These are phyloP conservation scores for Camponotus fellah DNA, from an alignment of 2,888 invertebrate species.

Conservation along the genomic window DNA sequence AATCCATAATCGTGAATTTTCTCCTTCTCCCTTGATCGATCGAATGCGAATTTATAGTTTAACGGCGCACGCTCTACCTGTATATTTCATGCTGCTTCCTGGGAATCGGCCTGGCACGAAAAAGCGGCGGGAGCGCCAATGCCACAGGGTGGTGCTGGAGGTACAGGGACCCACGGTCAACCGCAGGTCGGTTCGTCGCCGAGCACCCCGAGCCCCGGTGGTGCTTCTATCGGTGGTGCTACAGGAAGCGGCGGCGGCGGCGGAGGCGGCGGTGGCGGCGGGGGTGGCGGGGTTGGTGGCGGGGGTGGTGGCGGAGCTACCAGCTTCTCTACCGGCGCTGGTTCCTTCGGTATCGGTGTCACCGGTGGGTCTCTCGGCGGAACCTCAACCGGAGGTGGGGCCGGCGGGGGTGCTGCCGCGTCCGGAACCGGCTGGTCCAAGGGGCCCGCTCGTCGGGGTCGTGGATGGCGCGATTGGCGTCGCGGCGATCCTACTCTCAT, in stretches of 20 bases:
- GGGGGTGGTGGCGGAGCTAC: constrained; percentile 65
- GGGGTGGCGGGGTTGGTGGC: constrained; percentile 87
- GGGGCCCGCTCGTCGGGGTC: constrained; percentile 86
- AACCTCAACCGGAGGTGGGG: constrained; percentile 86
- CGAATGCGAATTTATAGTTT: constrained; percentile 28
- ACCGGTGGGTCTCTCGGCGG: constrained; percentile 87
- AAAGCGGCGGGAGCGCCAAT: constrained; percentile 86
- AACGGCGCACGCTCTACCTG: constrained; percentile 21
- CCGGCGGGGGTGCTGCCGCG: constrained; percentile 77
- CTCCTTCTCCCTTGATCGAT: neutral
- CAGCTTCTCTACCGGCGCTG: constrained; percentile 69
- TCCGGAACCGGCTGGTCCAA: constrained; percentile 73
- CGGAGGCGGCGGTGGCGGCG: constrained; percentile 73
- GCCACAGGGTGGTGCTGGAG: constrained; percentile 88
- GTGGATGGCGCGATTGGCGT: constrained; percentile 91
- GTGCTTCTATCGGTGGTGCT: constrained; percentile 80
- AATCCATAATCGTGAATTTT: constrained; percentile 3
- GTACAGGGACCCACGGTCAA: constrained; percentile 86
- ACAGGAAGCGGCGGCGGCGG: constrained; percentile 87
- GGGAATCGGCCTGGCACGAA: constrained; percentile 73
- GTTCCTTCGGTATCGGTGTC: constrained; percentile 80
- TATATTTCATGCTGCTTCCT: constrained; percentile 67
- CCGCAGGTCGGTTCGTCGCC: constrained; percentile 85
- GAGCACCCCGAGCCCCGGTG: constrained; percentile 79
- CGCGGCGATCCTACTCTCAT: constrained; percentile 91